Evolutionary conservation across 2,113 vertebrate species (phyloP).

Genomic region (Anolis carolinensis): DNA sequence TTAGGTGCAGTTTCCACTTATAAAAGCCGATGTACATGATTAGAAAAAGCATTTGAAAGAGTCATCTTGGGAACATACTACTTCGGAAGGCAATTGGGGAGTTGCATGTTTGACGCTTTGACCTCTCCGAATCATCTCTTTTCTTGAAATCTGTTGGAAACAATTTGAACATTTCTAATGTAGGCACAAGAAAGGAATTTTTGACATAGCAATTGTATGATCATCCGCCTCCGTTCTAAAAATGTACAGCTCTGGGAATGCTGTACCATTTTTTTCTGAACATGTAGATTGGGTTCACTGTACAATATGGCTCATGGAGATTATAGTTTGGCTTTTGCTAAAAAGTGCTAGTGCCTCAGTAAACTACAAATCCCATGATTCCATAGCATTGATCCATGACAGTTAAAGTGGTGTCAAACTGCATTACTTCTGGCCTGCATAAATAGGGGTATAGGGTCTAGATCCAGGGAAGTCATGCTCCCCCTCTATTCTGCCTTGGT

Average conservation of each 20-base stretch:
- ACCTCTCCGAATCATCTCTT: neutral
- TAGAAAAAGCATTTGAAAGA: neutral
- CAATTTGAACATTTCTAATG: neutral
- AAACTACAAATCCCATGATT: no score
- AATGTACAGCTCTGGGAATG: neutral
- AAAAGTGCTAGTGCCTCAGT: no score
- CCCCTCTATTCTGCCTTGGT: no score
- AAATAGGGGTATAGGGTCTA: no score
- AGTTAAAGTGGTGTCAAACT: no score
- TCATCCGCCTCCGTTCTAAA: neutral
- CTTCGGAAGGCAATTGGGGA: neutral
- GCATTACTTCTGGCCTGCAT: no score
- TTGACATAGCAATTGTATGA: neutral
- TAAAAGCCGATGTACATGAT: neutral
- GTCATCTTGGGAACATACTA: neutral
- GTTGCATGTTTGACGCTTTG: neutral
- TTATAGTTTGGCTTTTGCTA: no score
- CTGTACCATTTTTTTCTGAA: neutral
- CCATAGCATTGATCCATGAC: no score
- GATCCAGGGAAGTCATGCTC: no score
- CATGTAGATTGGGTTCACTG: neutral
- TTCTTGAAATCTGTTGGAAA: neutral
- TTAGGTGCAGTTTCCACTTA: neutral
- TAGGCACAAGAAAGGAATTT: neutral
- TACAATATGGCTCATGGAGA: accelerated